Base-by-base conservation (phyloP, 2,888 invertebrate species). In the Argynnis bischoffii region DNA sequence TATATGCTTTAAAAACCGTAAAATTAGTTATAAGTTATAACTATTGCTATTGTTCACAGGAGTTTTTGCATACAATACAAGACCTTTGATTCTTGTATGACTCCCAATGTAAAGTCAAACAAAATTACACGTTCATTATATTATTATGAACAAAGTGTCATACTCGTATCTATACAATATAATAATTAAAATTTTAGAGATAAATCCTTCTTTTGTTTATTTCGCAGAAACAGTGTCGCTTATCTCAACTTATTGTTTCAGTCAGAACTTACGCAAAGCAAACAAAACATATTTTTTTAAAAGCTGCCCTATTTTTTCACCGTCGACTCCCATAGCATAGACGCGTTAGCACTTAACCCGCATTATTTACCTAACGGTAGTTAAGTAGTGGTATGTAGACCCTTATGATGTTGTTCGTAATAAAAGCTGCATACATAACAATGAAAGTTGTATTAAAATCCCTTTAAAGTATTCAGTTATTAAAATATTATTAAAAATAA, bases 21-120 rank as follows among this genome's bases (percentile, higher is more conserved):
- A 69, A 69, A 66, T 65, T 63, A 67, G 51, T 67, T 59, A 71
- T 64, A 35, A 35, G 1, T 35, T 41, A 26, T 26, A n/a, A 65
- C 64, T 57, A 3, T 41, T 26, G 47, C 67, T 59, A 69, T 71
- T 71, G 69, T 71, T 69, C 64, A 46, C 31, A 35, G 26, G 47
- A 35, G 18, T 50, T 57, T 64, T 67, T 61, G 69, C 67, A 69
- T 69, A 72, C 67, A 67, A 69, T 69, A 63, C 65, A 35, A 50
- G 69, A 72, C 65, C 69, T 69, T 69, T 72, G 63, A 71, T 67
- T 69, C 56, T 46, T 16, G 48, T 50, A 41, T 3, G 47, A 60
- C 46, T 55, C 50, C 8, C 21, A 63, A 51, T 55, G 21, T 14
- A 16, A 64, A 65, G 35, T 65, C 46, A 47, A 59, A 57, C 21